Percentiles rank a stretch among this genome's conserved stretches.
Evolutionary conservation across 2,113 vertebrate genomes (phyloP).

Genomic region (Entomyzon cyanotis): DNA sequence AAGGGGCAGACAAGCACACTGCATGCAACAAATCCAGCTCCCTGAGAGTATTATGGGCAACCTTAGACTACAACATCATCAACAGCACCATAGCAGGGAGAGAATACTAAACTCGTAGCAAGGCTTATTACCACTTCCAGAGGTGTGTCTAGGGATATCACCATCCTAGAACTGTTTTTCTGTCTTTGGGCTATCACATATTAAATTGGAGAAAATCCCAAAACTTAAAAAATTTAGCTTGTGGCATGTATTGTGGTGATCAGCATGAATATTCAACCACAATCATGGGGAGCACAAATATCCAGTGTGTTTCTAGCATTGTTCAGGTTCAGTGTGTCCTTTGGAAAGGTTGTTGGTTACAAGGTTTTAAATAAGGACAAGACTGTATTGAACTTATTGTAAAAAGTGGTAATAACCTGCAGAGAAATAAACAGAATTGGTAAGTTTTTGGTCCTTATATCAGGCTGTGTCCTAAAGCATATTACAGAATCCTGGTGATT

Average conservation of each 20-base stretch:
- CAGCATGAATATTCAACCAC: not conserved
- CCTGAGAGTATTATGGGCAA: not conserved
- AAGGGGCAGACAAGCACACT: not conserved
- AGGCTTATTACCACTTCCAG: not conserved
- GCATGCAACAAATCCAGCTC: not conserved
- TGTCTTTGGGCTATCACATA: not conserved
- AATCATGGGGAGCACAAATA: not conserved
- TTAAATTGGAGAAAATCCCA: not conserved
- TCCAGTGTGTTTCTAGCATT: accelerated
- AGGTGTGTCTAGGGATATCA: not conserved
- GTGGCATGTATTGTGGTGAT: not conserved
- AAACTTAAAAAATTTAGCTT: not conserved
- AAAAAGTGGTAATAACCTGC: not conserved
- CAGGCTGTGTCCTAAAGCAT: not conserved
- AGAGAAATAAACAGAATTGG: not conserved
- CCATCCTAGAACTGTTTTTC: not conserved
- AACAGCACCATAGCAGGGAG: not conserved
- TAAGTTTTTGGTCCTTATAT: not conserved
- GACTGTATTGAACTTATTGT: not conserved
- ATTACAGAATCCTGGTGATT: not conserved
- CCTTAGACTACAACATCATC: not conserved
- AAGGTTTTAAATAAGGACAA: not conserved
- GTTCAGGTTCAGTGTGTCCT: not conserved
- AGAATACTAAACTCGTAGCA: not conserved
- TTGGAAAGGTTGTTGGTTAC: not conserved